A percentile compares a stretch with the other conserved stretches of the same genome.
Evolutionary conservation across 2,113 vertebrate species (phyloP).

Genomic region (Corythoichthys intestinalis): DNA sequence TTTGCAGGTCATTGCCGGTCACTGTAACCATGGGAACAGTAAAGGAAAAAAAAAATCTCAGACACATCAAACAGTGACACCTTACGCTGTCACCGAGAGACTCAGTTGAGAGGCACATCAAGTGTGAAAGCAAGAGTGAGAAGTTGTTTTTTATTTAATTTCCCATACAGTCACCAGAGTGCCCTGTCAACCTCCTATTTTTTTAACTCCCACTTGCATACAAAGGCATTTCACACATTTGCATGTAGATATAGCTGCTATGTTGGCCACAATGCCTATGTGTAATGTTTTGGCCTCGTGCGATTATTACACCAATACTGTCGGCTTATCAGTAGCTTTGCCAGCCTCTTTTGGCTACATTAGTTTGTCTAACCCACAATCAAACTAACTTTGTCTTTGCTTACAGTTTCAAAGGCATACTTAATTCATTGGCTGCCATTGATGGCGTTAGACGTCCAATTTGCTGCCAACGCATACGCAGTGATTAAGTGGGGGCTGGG

Average conservation of each 20-base stretch:
- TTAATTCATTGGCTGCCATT: not conserved
- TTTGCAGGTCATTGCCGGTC: slow-evolving; percentile 49
- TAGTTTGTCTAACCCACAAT: slow-evolving; percentile 38
- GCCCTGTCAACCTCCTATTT: slow-evolving; percentile 42
- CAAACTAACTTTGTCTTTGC: slow-evolving; percentile 35
- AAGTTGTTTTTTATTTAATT: slow-evolving; percentile 71
- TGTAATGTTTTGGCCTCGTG: slow-evolving; percentile 42
- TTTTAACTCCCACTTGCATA: slow-evolving; percentile 37
- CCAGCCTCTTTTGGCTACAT: slow-evolving; percentile 41
- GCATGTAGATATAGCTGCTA: slow-evolving; percentile 49
- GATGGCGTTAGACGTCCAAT: too few relatives aligned
- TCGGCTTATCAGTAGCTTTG: slow-evolving; percentile 39
- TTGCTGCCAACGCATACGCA: too few relatives aligned
- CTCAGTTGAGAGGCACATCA: slow-evolving; percentile 60
- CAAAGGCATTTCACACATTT: slow-evolving; percentile 45
- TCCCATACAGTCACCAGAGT: slow-evolving; percentile 55
- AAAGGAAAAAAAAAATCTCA: slow-evolving; percentile 46
- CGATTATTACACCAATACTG: slow-evolving; percentile 36
- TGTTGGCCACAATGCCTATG: slow-evolving; percentile 31
- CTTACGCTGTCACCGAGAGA: slow-evolving; percentile 49
- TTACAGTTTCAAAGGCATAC: slow-evolving; percentile 32
- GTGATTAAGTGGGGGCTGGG: too few relatives aligned
- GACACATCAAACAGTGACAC: slow-evolving; percentile 52
- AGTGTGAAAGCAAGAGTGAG: slow-evolving; percentile 67
- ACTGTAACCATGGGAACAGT: slow-evolving; percentile 59